A percentile compares a stretch with the other conserved stretches of the same genome.
Evolutionary conservation across 2,888 invertebrate species (phyloP).

Genomic region (Limulus polyphemus): DNA sequence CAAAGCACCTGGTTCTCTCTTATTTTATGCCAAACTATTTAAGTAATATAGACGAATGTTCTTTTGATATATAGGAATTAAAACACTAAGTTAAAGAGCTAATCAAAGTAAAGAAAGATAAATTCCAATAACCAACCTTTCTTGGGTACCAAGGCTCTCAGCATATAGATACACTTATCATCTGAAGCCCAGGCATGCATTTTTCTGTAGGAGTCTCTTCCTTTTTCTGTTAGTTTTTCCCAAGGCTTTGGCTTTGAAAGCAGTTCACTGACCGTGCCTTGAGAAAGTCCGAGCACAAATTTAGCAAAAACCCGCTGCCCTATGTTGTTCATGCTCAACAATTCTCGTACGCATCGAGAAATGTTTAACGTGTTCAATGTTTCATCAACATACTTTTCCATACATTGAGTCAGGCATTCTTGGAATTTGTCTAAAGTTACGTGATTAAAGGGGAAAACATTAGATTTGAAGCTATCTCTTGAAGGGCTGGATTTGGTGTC

Average conservation of each 20-base stretch:
- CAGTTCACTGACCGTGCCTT: slow-evolving; percentile 96
- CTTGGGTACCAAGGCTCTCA: slow-evolving; percentile 94
- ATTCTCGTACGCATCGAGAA: slow-evolving; percentile 78
- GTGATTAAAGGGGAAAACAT: too few species aligned
- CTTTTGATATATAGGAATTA: too few species aligned
- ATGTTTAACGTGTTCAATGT: slow-evolving; percentile 87
- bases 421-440: slow-evolving; percentile 54
- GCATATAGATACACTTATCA: slow-evolving; percentile 88
- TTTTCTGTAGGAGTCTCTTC: slow-evolving; percentile 95
- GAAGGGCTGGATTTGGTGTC: too few species aligned
- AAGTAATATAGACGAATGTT: too few species aligned
- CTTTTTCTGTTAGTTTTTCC: slow-evolving; percentile 99
- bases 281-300: slow-evolving; percentile 88
- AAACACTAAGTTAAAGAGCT: too few species aligned
- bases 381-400: slow-evolving; percentile 88
- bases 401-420: slow-evolving; percentile 86
- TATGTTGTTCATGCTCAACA: slow-evolving; percentile 92
- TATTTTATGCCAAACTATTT: too few species aligned
- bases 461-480: too few species aligned
- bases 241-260: slow-evolving; percentile 99
- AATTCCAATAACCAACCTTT: slow-evolving; percentile 53
- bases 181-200: slow-evolving; percentile 99
- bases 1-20: too few species aligned
- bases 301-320: slow-evolving; percentile 98
- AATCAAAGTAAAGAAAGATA: too few species aligned